Base-by-base conservation (phyloP, 53 echinoderm and acorn worm species). In the Patiria pectinifera region DNA sequence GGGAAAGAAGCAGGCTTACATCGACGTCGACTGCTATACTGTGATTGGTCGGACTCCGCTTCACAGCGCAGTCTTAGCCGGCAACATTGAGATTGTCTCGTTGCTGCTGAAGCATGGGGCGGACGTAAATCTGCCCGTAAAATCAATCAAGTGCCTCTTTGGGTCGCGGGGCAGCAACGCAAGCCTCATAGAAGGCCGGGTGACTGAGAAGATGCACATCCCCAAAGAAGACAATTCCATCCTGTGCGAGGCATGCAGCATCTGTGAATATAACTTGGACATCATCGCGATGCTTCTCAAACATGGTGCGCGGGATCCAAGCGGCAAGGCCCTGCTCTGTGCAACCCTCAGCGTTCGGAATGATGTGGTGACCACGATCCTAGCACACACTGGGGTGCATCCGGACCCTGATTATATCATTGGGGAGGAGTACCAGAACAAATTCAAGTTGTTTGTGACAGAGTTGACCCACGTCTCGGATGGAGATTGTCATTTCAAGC, bases 1-100 rank as follows among this genome's bases (percentile, higher is more conserved):
- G 0, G 85, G 84, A 21, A 92, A 76, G 85, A 78, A 79, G 48
- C 93, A 94, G 23, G 45, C 96, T 3, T 93, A 83, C 74, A 88
- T 99, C n/a, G 95, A 99, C 45, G 93, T 99, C 2, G 97, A 99
- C 83, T 92, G 95, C 62, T 99, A 99, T 86, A 96, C 99, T 6
- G 95, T 99, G 63, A 86, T 97, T 3, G 99, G 99, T 13, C 92
- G 88, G 86, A 98, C 98, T 24, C 95, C 98, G 18, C 86, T 99
- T 58, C 99, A 99, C 92, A 94, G 96, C 48, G 92, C 97, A 0
- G 97, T 99, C 19, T 82, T 96, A 25, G 87, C 92, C 22, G 95
- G 96, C 2, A 92, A 99, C 81, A 92, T 95, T 19, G 99, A 99
- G 81, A 99, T 97, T 26, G 97, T 95, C 16, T 84, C 94, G 11